A percentile compares a stretch with the other conserved stretches of the same genome.
Conservation (phyloP, 2,113 vertebrate species). For the Notothenia rossii region DNA sequence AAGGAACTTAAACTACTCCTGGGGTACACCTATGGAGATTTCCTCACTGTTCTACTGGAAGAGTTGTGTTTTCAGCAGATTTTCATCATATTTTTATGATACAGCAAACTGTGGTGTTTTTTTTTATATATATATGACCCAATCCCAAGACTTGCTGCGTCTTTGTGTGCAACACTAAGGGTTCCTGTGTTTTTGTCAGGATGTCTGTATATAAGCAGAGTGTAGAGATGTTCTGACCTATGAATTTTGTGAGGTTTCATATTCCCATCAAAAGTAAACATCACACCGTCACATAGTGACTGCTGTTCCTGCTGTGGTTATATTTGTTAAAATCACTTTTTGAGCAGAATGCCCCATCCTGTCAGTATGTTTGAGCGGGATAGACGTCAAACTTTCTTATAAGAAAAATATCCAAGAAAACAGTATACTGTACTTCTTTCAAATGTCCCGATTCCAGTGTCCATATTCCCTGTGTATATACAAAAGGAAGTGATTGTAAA, state of each 20-base stretch:
- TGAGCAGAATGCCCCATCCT: constrained; percentile 39
- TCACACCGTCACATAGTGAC: constrained; percentile 34
- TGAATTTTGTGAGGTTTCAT: constrained; percentile 34
- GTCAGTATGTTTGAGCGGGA: constrained; percentile 26
- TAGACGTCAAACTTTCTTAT: constrained; percentile 15
- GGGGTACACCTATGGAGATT: constrained; percentile 28
- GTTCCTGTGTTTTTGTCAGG: constrained; percentile 60
- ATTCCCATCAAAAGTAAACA: constrained; percentile 13
- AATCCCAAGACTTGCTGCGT: neutral
- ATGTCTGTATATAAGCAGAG: constrained; percentile 47
- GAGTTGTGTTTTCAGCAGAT: neutral
- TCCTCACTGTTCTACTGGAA: constrained; percentile 47
- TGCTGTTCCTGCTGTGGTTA: constrained; percentile 61
- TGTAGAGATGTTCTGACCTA: constrained; percentile 41
- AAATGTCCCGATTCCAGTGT: neutral
- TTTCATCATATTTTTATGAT: constrained; percentile 59
- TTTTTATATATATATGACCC: neutral
- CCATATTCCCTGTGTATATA: constrained; percentile 13
- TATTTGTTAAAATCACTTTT: constrained; percentile 27
- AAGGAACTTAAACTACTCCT: constrained; percentile 42
- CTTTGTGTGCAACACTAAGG: constrained; percentile 67
- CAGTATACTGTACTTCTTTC: constrained; percentile 23
- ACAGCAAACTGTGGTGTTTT: constrained; percentile 28
- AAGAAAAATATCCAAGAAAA: neutral
- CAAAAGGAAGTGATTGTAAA: constrained; percentile 74